Conservation (phyloP, 2,888 invertebrate genomes). For the Bombylius discolor region DNA sequence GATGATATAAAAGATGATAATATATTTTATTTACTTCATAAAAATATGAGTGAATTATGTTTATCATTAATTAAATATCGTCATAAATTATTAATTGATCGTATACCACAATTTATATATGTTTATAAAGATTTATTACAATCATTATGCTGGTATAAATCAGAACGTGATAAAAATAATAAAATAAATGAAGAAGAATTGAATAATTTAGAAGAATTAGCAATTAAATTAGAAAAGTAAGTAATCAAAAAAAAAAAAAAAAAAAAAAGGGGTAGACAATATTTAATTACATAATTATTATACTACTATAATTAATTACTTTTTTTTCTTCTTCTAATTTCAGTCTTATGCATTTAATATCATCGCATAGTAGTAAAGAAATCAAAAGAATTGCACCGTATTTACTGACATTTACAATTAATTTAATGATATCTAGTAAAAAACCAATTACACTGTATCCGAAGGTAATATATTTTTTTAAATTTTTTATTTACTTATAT, state of each 20-base stretch:
- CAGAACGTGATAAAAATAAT: constrained; percentile 26
- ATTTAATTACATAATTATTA: not conserved
- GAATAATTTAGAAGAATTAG: constrained; percentile 26
- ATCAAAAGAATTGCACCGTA: constrained; percentile 34
- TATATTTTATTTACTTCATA: constrained; percentile 16
- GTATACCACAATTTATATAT: constrained; percentile 28
- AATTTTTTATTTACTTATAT: not conserved
- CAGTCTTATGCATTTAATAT: constrained; percentile 24
- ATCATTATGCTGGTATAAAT: constrained; percentile 31
- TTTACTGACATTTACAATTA: constrained; percentile 27
- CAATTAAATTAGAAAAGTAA: constrained; percentile 25
- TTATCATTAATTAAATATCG: constrained; percentile 24
- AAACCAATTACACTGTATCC: constrained; percentile 32
- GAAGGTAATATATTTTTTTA: constrained; percentile 20
- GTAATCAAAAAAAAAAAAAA: no score
- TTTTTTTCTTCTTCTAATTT: not conserved
- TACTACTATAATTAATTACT: not conserved
- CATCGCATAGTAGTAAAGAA: constrained; percentile 22
- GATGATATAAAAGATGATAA: constrained; percentile 19
- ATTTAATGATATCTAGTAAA: constrained; percentile 29
- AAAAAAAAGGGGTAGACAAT: not conserved
- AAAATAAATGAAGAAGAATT: constrained; percentile 23
- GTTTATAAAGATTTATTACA: constrained; percentile 30
- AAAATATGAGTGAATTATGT: constrained; percentile 23
- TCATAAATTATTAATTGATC: constrained; percentile 24